Percentiles rank a stretch among this genome's conserved stretches.
Conservation (phyloP, 2,797 vertebrate genomes). For the Petrocephalus schoutedeni region DNA sequence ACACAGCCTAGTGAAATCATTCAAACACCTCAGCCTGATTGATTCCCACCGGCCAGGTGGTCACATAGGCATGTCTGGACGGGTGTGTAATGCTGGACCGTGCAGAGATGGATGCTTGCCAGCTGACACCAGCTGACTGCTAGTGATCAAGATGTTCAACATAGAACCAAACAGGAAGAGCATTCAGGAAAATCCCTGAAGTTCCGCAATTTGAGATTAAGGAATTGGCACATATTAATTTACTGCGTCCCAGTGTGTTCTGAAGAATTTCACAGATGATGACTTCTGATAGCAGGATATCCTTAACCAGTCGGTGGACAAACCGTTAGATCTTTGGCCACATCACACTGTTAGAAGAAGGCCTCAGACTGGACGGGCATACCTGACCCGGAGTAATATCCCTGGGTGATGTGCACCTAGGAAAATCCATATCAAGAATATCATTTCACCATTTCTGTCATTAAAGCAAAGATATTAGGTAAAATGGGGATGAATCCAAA, state of each 20-base stretch:
- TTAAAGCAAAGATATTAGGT: neutral
- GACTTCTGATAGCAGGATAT: neutral
- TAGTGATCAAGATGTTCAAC: neutral
- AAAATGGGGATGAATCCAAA: neutral
- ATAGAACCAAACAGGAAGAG: neutral
- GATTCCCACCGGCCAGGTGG: constrained; percentile 21
- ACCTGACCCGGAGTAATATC: neutral
- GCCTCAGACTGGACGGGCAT: neutral
- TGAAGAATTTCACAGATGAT: neutral
- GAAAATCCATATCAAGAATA: neutral
- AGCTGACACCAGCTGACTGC: neutral
- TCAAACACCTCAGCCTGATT: constrained; percentile 9
- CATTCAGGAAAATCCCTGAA: neutral
- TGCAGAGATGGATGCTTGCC: neutral
- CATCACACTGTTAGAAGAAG: neutral
- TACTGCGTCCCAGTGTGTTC: neutral
- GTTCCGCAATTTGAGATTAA: neutral
- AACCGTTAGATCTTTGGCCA: neutral
- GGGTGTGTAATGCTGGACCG: constrained; percentile 29
- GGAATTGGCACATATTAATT: neutral
- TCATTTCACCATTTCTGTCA: neutral
- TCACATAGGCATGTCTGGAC: constrained; percentile 36
- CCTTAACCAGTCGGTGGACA: neutral
- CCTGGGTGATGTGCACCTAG: neutral
- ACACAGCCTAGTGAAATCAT: constrained; percentile 29